Evolutionary conservation across 2,113 vertebrate genomes (phyloP).

Genomic region (Myotis brandtii): DNA sequence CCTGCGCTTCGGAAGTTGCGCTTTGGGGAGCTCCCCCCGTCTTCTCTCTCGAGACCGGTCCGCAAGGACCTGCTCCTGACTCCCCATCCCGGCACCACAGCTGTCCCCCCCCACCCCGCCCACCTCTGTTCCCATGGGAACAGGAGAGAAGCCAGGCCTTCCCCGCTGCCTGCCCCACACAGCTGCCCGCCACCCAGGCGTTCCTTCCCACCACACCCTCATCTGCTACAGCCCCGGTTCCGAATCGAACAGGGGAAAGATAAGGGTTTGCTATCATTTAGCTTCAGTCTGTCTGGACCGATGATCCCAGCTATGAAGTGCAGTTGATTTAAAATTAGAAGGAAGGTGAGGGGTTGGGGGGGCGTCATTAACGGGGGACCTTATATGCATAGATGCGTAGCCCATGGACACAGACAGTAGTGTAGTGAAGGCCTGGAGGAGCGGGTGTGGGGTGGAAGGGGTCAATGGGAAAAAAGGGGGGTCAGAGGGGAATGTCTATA

Average conservation of each 20-base stretch:
- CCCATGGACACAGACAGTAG: too few relatives aligned
- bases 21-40: neutral
- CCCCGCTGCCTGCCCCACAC: accelerated
- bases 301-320: neutral
- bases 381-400: too few relatives aligned
- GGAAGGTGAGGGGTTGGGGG: too few relatives aligned
- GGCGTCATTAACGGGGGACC: too few relatives aligned
- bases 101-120: accelerated
- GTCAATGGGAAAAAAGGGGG: too few relatives aligned
- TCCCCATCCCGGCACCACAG: neutral
- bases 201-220: neutral
- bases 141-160: neutral
- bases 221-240: neutral
- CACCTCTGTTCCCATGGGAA: neutral
- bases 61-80: too few relatives aligned
- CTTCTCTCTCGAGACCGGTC: neutral
- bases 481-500: too few relatives aligned
- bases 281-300: neutral
- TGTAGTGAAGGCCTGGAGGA: too few relatives aligned
- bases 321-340: neutral
- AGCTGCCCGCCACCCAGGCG: accelerated
- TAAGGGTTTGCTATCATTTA: accelerated
- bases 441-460: too few relatives aligned
- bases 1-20: neutral
- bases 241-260: neutral